Evolutionary conservation across 1,140 invertebrate species (phyloP), one percentile per base, ranked within the genome.

Genomic region (Magallana ariakensis): DNA sequence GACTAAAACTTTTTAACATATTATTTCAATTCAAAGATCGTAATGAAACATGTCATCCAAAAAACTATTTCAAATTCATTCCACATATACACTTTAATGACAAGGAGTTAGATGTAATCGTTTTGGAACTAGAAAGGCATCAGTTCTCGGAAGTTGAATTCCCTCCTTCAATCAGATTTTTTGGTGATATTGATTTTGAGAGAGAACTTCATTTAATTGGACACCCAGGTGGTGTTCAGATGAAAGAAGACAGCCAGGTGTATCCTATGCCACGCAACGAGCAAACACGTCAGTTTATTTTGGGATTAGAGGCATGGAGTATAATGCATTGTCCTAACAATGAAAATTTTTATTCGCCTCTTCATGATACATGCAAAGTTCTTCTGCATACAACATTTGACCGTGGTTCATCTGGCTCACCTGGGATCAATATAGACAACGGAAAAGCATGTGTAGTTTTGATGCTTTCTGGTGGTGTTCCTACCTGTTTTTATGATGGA

Each of bases 211-310:
- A 70, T 70, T 22, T 70, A 11, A 22, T 70, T 70, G 62, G 62
- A 11, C 62, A 70, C 26, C 62, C 62, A 11, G 62, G 62, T 33
- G 62, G 62, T 22, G 62, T 22, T 33, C 62, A 70, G 22, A 70
- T 70, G 62, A 70, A 22, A 22, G 62, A 70, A 26, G 62, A 70
- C 22, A 70, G 62, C 62, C 19, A 70, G 26, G 62, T 70, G 11
- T 70, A 33, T 10, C 62, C 62, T 10, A 26, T 19, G 26, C 22
- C 62, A 70, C 11, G 26, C 19, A 70, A 26, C 19, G 5, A 22
- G n/a, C 11, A 11, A 22, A 70, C 62, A 11, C 0, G 8, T 26
- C 11, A 46, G 33, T 46, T 46, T 22, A 70, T 70, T 26, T 11
- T 11, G 26, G 22, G 22, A 0, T 10, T 70, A 70, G 26, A 22